Conservation (phyloP, 2,113 vertebrate genomes). For the Ibidorhyncha struthersii region DNA sequence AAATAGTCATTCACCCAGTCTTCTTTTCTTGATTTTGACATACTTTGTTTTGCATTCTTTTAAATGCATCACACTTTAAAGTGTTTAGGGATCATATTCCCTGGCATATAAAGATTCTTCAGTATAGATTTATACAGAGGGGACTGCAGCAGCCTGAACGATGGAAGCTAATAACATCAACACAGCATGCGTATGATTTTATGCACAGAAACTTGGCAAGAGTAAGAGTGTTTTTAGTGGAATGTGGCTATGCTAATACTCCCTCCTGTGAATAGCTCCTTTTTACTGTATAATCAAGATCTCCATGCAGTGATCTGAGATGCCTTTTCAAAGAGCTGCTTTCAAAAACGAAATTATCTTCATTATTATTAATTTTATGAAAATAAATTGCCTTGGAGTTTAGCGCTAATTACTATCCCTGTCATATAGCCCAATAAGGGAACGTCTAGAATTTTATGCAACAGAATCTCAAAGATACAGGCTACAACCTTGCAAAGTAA, state of each 20-base stretch:
- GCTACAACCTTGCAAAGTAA: background rate
- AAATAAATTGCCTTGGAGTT: conserved; percentile 48
- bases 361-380: conserved; percentile 65
- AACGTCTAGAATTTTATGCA: background rate
- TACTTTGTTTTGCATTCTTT: conserved; percentile 23
- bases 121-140: conserved; percentile 38
- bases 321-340: conserved; percentile 39
- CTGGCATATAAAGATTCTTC: background rate
- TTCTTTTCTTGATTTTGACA: conserved; percentile 12
- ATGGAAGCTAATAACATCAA: conserved; percentile 64
- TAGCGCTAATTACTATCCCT: conserved; percentile 38
- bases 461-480: background rate
- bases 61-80: conserved; percentile 47
- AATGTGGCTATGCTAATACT: conserved; percentile 52
- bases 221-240: conserved; percentile 49
- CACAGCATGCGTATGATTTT: conserved; percentile 49
- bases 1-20: background rate
- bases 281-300: conserved; percentile 43
- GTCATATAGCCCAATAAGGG: background rate
- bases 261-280: conserved; percentile 47
- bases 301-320: conserved; percentile 29
- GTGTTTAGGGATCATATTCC: conserved; percentile 13
- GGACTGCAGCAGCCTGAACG: conserved; percentile 48
- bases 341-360: conserved; percentile 59
- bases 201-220: conserved; percentile 62